Base-by-base conservation (phyloP, 2,113 vertebrate species). In the Nematolebias whitei region DNA sequence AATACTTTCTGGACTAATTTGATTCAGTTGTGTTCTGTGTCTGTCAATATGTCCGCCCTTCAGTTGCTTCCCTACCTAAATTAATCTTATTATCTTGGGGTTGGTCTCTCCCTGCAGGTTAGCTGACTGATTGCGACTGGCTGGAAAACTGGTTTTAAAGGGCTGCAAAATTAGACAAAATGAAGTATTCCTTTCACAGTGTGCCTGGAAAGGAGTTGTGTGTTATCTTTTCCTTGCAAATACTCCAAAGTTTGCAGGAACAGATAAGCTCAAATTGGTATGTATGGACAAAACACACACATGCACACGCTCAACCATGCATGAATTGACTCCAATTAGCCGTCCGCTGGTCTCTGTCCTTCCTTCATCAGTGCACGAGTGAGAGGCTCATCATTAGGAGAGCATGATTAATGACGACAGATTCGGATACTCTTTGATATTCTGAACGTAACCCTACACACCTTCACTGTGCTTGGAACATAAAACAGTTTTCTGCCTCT, bases 241-340 rank as follows among this genome's bases (percentile, higher is more conserved):
- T 56, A 65, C 11, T 52, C 15, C 52, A 2, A 52, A 41, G 6
- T 19, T 74, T 35, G 19, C 19, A 54, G 20, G 15, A 58, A 47
- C 32, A 57, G 12, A 68, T 11, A 53, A 23, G 43, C 41, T 45
- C n/a, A 59, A 52, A 53, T 64, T 59, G 2, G 18, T 22, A 32
- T 45, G 9, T 22, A 43, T 5, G 43, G 23, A 51, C 2, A 10
- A 11, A 54, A 65, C 59, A 61, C 64, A 48, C 60, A 64, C 55
- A n/a, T n/a, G n/a, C n/a, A 56, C 68, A 64, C 63, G 61, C 53
- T 53, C 62, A 82, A 57, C 64, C 78, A 75, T 70, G 71, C 78
- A 79, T 70, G 79, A 71, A 87, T 86, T 87, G 85, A 84, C 79
- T 89, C 91, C 85, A 91, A 90, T 92, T 92, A 88, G 74, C 73